Evolutionary conservation across 2,113 vertebrate genomes (phyloP), one percentile per base, ranked within the genome.

Genomic region (Tinamus guttatus): DNA sequence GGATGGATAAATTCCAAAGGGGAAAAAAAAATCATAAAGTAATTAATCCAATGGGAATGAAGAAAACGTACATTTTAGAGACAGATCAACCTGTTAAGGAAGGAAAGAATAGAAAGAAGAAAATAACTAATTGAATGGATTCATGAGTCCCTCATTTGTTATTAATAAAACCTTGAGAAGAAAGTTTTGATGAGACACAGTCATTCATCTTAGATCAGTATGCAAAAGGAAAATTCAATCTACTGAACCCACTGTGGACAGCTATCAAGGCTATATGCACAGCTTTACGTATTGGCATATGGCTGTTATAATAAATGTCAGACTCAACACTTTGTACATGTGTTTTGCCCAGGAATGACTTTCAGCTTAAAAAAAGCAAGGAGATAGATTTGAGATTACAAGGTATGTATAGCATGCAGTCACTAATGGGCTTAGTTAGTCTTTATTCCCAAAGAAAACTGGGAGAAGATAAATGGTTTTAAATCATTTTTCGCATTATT

Each of bases 11-110:
- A 91, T 85, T 94, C 74, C 85, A 95, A 93, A 90, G 49, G 58
- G 32, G 81, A 81, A 77, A 90, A 94, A 76, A 76, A 30, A n/a
- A 89, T 69, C 85, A 91, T 76, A 96, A 95, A 87, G 79, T 95
- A 91, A 83, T 92, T 96, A 93, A 76, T 91, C 93, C 93, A 94
- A 95, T 85, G 80, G 92, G 91, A 90, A 92, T 83, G 89, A 64
- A 91, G 90, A 96, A 97, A 96, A 97, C 93, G 94, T 89, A 91
- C 96, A 89, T 95, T 96, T 95, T 97, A 94, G 95, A 97, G 94
- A 93, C 89, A 92, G 58, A 92, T 95, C 96, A 97, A 94, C 85
- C 81, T 77, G 81, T 83, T 96, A 96, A 95, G 77, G 63, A 81
- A 86, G 77, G 86, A 95, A 96, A 93, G 52, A 51, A 95, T 69